Base-by-base conservation (phyloP, 1,140 invertebrate genomes). In the Radopholus similis region DNA sequence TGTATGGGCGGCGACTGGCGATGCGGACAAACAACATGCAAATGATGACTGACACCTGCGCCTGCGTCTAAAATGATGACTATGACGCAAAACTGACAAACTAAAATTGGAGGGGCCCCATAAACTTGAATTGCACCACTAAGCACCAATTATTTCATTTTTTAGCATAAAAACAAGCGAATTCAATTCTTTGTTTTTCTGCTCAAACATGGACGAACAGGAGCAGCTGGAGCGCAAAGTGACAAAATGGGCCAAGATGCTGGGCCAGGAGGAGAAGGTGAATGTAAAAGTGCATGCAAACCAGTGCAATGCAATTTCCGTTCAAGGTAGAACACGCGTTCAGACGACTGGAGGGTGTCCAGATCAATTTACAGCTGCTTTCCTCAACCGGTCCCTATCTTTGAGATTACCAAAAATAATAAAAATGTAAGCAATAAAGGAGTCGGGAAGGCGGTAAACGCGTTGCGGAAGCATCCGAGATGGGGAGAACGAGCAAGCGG, bases 171-270 rank as follows among this genome's bases (percentile, higher is more conserved):
- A n/a, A n/a, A n/a, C n/a, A n/a, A n/a, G n/a, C n/a, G n/a, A n/a
- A n/a, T n/a, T n/a, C n/a, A n/a, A n/a, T n/a, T n/a, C n/a, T n/a
- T n/a, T n/a, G n/a, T n/a, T n/a, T n/a, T n/a, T n/a, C n/a, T n/a
- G n/a, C n/a, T n/a, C 30, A 21, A 51, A 51, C 30, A 21, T 18
- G 38, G 38, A n/a, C 23, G 58, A 62, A 42, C 18, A 62, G 42
- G 58, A 62, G 44, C 58, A 42, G 13, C 58, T 62, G n/a, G 49
- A 47, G 11, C 35, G 44, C 18, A 62, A 62, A 62, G 58, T 62
- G 58, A 1, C 58, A 18, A 62, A 30, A 62, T 62, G 58, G 58
- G 58, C 58, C 11, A 62, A 28, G 4, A 62, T 62, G 58, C 28
- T 62, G 35, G 9, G 32, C 28, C 21, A 49, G 18, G 58, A 62